phyloP scores from a whole-genome alignment of 1,140 invertebrate genomes.

The Pectinophora gossypiella region DNA sequence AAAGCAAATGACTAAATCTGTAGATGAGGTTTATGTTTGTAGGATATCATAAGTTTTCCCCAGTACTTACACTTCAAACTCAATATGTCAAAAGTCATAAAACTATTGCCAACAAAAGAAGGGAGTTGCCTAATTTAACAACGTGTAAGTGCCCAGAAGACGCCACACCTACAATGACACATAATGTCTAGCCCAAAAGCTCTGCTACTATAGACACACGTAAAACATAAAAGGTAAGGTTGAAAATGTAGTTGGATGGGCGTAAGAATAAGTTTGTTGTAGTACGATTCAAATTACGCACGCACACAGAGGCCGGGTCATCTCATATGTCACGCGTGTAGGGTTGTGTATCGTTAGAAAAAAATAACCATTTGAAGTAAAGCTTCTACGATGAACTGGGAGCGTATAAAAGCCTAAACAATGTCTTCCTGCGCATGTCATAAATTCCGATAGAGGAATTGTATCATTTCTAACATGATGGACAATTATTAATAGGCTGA shows the following conservation, averaged over 20 bases:
- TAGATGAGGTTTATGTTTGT: no score
- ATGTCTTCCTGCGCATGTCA: no score
- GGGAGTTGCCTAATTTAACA: background rate
- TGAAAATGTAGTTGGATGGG: background rate
- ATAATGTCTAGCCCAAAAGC: background rate
- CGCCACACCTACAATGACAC: background rate
- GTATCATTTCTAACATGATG: no score
- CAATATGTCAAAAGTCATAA: background rate
- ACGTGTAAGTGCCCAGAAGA: background rate
- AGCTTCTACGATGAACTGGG: no score
- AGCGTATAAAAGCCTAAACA: no score
- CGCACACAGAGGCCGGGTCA: constrained; percentile 31
- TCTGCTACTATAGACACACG: background rate
- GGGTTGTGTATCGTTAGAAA: no score
- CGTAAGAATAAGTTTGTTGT: constrained; percentile 7
- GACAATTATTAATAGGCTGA: no score
- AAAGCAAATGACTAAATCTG: no score
- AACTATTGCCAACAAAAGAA: background rate
- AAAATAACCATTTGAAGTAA: no score
- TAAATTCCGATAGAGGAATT: no score
- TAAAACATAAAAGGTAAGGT: background rate
- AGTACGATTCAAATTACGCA: constrained; percentile 40
- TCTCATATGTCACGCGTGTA: constrained; percentile 4
- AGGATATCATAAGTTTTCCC: no score
- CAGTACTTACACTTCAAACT: no score